phyloP scores from a whole-genome alignment of 2,797 vertebrate genomes.

The Orientallactaga sibirica region DNA sequence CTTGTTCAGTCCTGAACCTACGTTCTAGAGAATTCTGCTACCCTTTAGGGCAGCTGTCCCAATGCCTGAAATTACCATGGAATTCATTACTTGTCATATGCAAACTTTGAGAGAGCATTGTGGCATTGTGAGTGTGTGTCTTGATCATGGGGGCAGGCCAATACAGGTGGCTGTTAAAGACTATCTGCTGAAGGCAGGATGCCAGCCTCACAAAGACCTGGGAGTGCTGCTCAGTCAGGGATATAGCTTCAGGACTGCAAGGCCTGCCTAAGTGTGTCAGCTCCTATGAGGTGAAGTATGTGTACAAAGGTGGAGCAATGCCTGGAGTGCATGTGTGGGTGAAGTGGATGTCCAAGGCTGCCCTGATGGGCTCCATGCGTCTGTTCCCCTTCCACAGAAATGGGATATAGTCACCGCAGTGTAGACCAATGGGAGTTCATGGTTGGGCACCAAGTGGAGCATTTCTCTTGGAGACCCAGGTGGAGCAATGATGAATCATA shows the following conservation, averaged over 20 bases:
- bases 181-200: neutral
- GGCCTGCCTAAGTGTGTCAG: neutral
- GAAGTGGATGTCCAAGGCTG: neutral
- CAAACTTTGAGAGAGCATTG: neutral
- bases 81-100: neutral
- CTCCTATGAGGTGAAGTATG: neutral
- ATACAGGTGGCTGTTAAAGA: neutral
- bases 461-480: neutral
- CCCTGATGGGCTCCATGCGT: neutral
- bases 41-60: neutral
- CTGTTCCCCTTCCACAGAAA: neutral
- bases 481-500: neutral
- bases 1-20: neutral
- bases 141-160: neutral
- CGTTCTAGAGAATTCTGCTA: neutral
- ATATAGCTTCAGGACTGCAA: neutral
- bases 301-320: neutral
- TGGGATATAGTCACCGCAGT: neutral
- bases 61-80: neutral
- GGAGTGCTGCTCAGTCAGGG: neutral
- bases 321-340: neutral
- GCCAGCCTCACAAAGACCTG: neutral
- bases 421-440: neutral
- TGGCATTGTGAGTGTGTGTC: neutral
- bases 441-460: neutral